These are phyloP conservation scores for Melanostoma mellinum DNA, from an alignment of 2,888 invertebrate genomes.

Conservation along the genomic window DNA sequence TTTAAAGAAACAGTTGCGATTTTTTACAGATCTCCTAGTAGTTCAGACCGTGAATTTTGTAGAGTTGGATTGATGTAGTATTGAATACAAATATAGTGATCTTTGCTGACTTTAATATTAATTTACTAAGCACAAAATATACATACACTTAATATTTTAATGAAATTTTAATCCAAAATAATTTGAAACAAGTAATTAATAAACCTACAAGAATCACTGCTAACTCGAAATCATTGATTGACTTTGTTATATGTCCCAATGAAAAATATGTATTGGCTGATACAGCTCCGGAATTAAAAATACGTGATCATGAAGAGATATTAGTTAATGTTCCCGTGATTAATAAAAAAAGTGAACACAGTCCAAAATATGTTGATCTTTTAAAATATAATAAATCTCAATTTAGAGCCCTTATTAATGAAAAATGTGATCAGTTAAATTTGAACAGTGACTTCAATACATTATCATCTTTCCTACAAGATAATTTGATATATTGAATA, in stretches of 20 bases:
- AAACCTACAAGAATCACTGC: constrained; percentile 17
- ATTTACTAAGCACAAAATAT: no score
- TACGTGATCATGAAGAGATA: neutral
- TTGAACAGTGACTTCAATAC: neutral
- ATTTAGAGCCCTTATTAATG: constrained; percentile 14
- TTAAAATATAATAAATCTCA: constrained; percentile 13
- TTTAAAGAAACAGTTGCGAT: no score
- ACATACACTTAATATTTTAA: constrained; percentile 2
- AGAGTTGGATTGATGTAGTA: no score
- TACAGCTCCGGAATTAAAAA: neutral
- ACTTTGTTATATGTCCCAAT: constrained; percentile 12
- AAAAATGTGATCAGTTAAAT: constrained; percentile 11
- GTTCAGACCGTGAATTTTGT: no score
- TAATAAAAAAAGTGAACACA: neutral
- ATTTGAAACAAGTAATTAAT: no score
- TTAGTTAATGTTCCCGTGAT: neutral
- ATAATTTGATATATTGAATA: neutral
- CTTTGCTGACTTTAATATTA: no score
- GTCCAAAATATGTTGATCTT: neutral
- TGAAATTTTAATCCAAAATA: constrained; percentile 1
- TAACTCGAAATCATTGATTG: constrained; percentile 5
- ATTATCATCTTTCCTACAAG: neutral
- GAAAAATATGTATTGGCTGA: constrained; percentile 6
- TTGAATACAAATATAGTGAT: constrained; percentile 11
- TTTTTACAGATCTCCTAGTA: no score